Percentiles rank a stretch among this genome's conserved stretches.
Conservation (phyloP, 2,113 vertebrate genomes). For the Bos indicus region DNA sequence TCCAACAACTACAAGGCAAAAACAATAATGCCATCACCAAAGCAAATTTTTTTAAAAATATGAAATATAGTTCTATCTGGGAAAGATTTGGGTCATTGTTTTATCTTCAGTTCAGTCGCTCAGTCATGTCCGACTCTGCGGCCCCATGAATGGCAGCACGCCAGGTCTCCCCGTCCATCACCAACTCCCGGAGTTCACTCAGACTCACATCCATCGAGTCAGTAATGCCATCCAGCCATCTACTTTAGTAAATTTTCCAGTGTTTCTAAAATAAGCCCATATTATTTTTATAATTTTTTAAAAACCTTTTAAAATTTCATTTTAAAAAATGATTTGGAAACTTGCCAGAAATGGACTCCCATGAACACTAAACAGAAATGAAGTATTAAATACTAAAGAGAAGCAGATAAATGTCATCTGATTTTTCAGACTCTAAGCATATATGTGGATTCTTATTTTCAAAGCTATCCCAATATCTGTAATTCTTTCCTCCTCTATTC, state of each 20-base stretch:
- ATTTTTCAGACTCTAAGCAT: neutral
- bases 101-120: neutral
- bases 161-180: no score
- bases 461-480: neutral
- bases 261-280: neutral
- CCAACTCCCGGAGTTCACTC: no score
- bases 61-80: neutral
- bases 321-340: neutral
- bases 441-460: neutral
- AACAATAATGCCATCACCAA: neutral
- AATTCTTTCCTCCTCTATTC: neutral
- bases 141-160: no score
- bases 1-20: neutral
- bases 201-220: no score
- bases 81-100: neutral
- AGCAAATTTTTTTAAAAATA: neutral
- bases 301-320: conserved; percentile 20
- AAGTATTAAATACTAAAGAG: neutral
- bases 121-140: no score
- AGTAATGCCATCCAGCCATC: no score
- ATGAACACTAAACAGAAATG: neutral
- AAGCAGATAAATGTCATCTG: neutral
- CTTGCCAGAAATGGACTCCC: neutral
- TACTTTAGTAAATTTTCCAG: neutral
- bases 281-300: conserved; percentile 8